A percentile compares a stretch with the other conserved stretches of the same genome.
phyloP scores from a whole-genome alignment of 2,888 invertebrate genomes.

The Euclidia mi region DNA sequence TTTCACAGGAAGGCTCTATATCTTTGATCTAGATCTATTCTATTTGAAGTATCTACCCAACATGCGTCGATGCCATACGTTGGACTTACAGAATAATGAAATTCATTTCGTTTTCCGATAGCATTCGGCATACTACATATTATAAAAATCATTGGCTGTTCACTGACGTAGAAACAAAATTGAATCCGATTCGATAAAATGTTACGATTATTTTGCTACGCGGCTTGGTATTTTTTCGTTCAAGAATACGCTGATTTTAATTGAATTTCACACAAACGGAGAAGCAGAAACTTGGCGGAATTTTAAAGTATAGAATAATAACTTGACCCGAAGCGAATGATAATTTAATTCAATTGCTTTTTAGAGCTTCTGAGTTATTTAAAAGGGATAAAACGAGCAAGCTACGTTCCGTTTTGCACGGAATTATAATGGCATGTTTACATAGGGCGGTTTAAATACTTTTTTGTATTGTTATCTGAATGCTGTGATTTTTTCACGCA shows the following conservation, averaged over 20 bases:
- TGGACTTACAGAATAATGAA: too few relatives aligned
- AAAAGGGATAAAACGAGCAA: conserved; percentile 22
- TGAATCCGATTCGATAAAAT: conserved; percentile 1
- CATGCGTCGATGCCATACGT: too few relatives aligned
- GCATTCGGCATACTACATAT: too few relatives aligned
- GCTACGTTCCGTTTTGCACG: conserved; percentile 6
- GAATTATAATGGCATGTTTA: conserved; percentile 9
- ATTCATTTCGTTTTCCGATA: too few relatives aligned
- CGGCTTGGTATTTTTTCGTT: conserved; percentile 23
- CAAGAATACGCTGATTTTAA: conserved; percentile 36
- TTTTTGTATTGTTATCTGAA: conserved; percentile 16
- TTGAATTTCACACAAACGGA: conserved; percentile 36
- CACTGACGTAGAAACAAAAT: conserved; percentile 6
- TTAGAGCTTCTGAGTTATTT: conserved; percentile 28
- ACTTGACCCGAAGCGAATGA: conserved; percentile 29
- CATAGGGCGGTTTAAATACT: conserved; percentile 18
- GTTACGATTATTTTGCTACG: conserved; percentile 11
- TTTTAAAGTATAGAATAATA: conserved; percentile 38
- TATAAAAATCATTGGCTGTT: background rate
- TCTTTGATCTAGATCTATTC: too few relatives aligned
- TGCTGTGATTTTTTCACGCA: conserved; percentile 8
- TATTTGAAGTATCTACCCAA: too few relatives aligned
- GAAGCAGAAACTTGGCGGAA: conserved; percentile 29
- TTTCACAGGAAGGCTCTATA: too few relatives aligned
- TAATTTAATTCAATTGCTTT: conserved; percentile 44